Percentiles rank a stretch among this genome's conserved stretches.
Conservation (phyloP, 2,888 invertebrate genomes). For the Drosophila planitibia region DNA sequence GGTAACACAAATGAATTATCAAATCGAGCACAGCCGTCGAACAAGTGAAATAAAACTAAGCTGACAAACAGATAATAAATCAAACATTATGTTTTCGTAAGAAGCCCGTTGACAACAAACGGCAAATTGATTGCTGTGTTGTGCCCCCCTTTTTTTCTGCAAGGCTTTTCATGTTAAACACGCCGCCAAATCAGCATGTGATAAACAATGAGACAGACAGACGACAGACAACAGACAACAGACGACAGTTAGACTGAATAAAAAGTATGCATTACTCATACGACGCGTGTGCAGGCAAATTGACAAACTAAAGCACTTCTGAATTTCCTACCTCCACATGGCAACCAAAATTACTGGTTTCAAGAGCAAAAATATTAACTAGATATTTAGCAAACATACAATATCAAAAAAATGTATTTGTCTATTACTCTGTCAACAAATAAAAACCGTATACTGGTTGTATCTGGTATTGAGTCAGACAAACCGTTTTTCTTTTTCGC, state of each 20-base stretch:
- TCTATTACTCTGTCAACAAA: background rate
- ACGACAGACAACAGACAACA: conserved; percentile 6
- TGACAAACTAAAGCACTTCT: conserved; percentile 26
- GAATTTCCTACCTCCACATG: conserved; percentile 8
- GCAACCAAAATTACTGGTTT: conserved; percentile 14
- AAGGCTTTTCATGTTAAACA: conserved; percentile 42
- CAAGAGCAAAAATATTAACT: background rate
- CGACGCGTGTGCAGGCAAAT: conserved; percentile 28
- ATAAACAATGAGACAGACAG: conserved; percentile 7
- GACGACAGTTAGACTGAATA: conserved; percentile 3
- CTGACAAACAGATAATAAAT: conserved; percentile 22
- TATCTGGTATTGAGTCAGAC: background rate
- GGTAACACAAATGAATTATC: conserved; percentile 24
- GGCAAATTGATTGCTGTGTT: background rate
- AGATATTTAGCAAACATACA: background rate
- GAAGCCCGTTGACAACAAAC: conserved; percentile 38
- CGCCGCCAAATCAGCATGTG: conserved; percentile 36
- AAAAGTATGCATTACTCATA: conserved; percentile 33
- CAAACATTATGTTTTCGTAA: conserved; percentile 1
- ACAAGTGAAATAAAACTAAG: background rate
- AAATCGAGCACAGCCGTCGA: background rate
- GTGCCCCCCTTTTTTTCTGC: background rate
- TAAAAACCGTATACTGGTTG: background rate
- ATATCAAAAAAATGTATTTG: background rate
- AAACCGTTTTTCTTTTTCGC: background rate